phyloP scores from a whole-genome alignment of 2,797 vertebrate species.

The Rallus crepitans region DNA sequence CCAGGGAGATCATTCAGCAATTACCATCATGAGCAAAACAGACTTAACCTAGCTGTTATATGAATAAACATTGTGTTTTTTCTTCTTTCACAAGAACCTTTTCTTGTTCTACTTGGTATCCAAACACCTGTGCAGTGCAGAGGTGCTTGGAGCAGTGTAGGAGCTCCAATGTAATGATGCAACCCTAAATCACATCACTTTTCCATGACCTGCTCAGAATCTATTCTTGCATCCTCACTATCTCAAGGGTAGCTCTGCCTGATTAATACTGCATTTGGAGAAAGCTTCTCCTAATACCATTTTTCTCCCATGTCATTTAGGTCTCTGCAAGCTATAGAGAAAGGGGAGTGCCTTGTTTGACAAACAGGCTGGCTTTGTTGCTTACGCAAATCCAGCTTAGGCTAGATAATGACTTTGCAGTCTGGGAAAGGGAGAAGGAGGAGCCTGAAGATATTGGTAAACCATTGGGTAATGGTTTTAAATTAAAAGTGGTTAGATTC shows the following conservation, averaged over 20 bases:
- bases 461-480: neutral
- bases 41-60: neutral
- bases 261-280: neutral
- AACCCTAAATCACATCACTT: neutral
- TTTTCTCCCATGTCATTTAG: neutral
- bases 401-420: neutral
- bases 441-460: no score
- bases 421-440: neutral
- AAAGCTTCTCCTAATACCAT: neutral
- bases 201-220: neutral
- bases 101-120: neutral
- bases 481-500: neutral
- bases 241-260: neutral
- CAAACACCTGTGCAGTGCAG: neutral
- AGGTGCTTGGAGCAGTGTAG: neutral
- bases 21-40: no score
- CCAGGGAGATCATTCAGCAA: no score
- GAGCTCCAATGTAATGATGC: neutral
- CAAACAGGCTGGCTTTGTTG: neutral
- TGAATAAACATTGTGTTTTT: neutral
- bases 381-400: neutral
- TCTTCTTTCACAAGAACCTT: neutral
- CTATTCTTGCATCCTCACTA: neutral
- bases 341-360: neutral
- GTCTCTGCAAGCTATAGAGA: neutral